Evolutionary conservation across 2,797 vertebrate genomes (phyloP).

Genomic region (Fundulus diaphanus): DNA sequence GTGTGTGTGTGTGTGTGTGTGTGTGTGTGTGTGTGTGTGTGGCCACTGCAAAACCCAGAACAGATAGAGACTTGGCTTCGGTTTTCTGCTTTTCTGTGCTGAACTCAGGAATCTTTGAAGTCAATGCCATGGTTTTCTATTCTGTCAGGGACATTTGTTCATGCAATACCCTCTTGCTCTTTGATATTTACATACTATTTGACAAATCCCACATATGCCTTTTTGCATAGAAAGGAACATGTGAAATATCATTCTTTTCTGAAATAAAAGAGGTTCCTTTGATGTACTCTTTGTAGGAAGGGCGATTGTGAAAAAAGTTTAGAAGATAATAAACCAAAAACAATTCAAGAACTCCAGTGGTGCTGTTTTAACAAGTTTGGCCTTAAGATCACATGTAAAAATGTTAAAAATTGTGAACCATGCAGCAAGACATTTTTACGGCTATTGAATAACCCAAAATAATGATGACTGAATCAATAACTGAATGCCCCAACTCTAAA

Average conservation of each 20-base stretch:
- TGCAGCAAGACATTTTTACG: no score
- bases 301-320: neutral
- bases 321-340: neutral
- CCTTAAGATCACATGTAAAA: no score
- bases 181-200: constrained; percentile 16
- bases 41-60: constrained; percentile 35
- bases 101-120: constrained; percentile 40
- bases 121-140: constrained; percentile 12
- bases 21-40: constrained; percentile 10
- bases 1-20: constrained; percentile 4
- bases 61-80: constrained; percentile 53
- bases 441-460: no score
- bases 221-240: neutral
- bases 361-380: no score
- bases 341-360: no score
- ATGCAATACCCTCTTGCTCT: constrained; percentile 11
- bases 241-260: neutral
- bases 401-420: no score
- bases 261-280: neutral
- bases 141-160: constrained; percentile 26
- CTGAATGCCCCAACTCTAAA: no score
- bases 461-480: no score
- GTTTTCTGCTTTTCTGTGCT: constrained; percentile 34
- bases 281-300: neutral
- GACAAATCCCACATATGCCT: neutral